phyloP scores from a whole-genome alignment of 1,140 invertebrate genomes.

The Asbolus verrucosus region DNA sequence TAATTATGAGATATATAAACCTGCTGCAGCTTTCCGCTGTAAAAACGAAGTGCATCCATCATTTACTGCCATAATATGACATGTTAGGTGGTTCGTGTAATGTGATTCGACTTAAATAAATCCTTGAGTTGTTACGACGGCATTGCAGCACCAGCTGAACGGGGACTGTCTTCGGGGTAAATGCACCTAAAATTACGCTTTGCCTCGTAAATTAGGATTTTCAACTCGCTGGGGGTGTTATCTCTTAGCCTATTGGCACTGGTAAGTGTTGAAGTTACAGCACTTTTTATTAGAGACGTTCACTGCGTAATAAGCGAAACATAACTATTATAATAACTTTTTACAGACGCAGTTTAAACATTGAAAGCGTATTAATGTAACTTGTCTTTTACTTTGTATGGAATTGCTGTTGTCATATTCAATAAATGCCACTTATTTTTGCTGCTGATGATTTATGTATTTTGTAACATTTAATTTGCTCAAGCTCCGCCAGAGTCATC shows the following conservation, averaged over 20 bases:
- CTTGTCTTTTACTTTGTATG: constrained; percentile 26
- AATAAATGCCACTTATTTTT: constrained; percentile 32
- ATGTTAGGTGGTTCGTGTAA: constrained; percentile 53
- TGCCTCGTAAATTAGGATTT: not conserved
- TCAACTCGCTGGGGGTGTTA: not conserved
- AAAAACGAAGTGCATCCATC: constrained; percentile 52
- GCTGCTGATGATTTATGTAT: constrained; percentile 25
- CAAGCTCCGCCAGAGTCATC: constrained; percentile 34
- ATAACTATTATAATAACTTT: constrained; percentile 17
- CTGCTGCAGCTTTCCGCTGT: constrained; percentile 46
- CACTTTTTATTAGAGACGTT: no score
- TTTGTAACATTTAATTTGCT: constrained; percentile 35
- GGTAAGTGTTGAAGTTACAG: not conserved
- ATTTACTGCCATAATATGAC: constrained; percentile 50
- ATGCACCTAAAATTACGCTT: not conserved
- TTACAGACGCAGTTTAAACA: constrained; percentile 14
- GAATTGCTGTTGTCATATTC: constrained; percentile 33
- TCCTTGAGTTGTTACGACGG: not conserved
- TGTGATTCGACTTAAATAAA: constrained; percentile 47
- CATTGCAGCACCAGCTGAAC: not conserved
- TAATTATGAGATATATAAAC: constrained; percentile 53
- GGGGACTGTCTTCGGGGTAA: not conserved
- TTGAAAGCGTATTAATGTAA: constrained; percentile 23
- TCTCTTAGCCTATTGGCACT: not conserved
- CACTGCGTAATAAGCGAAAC: constrained; percentile 13